Base-by-base conservation (phyloP, 2,797 vertebrate genomes). In the Zenarchopterus dispar region DNA sequence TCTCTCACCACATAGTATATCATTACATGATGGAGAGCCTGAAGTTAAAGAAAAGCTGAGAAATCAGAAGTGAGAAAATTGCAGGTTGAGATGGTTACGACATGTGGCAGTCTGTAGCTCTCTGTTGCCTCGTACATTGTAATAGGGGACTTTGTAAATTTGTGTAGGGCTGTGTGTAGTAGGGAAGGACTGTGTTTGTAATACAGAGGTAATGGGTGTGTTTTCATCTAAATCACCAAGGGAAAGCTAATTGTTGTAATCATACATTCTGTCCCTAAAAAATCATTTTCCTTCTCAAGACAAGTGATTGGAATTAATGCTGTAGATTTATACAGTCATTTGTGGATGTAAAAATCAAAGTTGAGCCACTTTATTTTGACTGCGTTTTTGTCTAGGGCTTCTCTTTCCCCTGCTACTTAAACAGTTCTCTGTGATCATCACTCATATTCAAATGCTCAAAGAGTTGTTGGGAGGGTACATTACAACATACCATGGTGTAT, bases 401-500 rank as follows among this genome's bases (percentile, higher is more conserved):
- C 19, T 51, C 13, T 45, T 15, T 16, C 26, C 22, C 18, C 46
- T 17, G 21, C 33, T 21, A 2, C 56, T 49, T 31, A 42, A 58
- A 43, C 19, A 3, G 11, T 50, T 72, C 9, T 39, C 10, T 1
- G 48, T 64, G 46, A 48, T 31, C 22, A 10, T 72, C 45, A 8
- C 8, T 21, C 3, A 15, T 54, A 53, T 51, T 65, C 6, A 55
- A 43, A 62, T 18, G 8, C 43, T 49, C 36, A 24, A 52, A 46
- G 43, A 54, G 45, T 21, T 22, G 44, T 49, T 28, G 44, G 15
- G 28, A 22, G 7, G n/a, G 2, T 15, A 39, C 16, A 10, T 13
- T 17, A 15, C 33, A 62, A 63, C 24, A 67, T 68, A 54, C 48
- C 7, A 56, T 8, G 28, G 22, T 55, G 56, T 18, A 26, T 52